Conservation (phyloP, 2,888 invertebrate species). For the Standfussiana lucernea region DNA sequence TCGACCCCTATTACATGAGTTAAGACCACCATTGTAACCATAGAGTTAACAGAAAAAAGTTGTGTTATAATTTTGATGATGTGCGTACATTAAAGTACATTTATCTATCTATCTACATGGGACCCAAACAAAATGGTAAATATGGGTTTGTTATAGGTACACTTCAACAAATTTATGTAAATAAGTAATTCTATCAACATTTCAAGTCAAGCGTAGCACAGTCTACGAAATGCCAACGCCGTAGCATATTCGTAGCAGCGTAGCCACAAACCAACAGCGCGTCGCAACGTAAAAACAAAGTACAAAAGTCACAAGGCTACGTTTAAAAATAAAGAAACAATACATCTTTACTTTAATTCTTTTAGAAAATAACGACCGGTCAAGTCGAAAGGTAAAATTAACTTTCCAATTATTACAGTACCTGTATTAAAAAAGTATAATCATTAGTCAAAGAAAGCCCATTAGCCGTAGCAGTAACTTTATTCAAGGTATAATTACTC, state of each 20-base stretch:
- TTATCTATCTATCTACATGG: not conserved
- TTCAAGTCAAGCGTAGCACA: slow-evolving; percentile 31
- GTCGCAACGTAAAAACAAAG: not conserved
- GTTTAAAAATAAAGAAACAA: slow-evolving; percentile 11
- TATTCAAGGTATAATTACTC: slow-evolving; percentile 75
- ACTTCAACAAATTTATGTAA: not conserved
- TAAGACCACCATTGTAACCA: not conserved
- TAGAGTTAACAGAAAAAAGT: not conserved
- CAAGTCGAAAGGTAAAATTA: slow-evolving; percentile 55
- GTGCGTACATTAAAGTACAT: not conserved
- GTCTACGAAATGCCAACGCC: slow-evolving; percentile 63
- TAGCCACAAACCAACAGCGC: not conserved
- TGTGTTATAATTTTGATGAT: not conserved
- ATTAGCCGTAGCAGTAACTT: slow-evolving; percentile 73
- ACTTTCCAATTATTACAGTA: slow-evolving; percentile 49
- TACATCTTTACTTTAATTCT: slow-evolving; percentile 17
- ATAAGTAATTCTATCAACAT: slow-evolving; percentile 7
- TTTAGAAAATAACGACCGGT: slow-evolving; percentile 31
- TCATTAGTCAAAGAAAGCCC: slow-evolving; percentile 79
- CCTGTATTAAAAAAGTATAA: slow-evolving; percentile 70
- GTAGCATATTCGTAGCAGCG: slow-evolving; percentile 55
- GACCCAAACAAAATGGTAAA: not conserved
- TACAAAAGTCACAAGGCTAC: not conserved
- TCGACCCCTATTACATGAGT: not conserved
- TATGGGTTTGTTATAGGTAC: not conserved